Base-by-base conservation (phyloP, 2,797 vertebrate species). In the Parotocinclus haroldoi region DNA sequence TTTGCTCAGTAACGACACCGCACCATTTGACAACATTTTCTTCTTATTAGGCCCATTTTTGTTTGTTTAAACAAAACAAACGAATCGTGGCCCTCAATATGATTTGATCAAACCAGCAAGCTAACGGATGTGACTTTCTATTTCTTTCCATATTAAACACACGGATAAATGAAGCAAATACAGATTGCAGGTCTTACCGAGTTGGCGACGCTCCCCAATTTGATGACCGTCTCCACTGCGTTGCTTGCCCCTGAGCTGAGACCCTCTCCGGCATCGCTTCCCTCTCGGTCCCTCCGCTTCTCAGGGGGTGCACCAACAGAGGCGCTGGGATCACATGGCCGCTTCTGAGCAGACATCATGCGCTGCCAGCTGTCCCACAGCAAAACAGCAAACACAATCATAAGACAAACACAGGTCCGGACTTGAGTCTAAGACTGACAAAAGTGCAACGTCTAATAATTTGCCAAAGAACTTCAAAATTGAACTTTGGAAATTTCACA, bases 191-290 rank as follows among this genome's bases (percentile, higher is more conserved):
- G 9, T 5, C 86, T 90, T 64, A 98, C 96, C 42, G 89, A 92
- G 80, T 95, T 99, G 57, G 94, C 95, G 78, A 96, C 93, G 0
- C 95, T 92, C 56, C 96, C 96, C 8, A 99, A 89, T 76, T 99
- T 99, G 84, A 99, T 99, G 70, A 91, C 90, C 0, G 91, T 92
- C 80, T 90, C 90, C 76, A 91, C 89, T 4, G 90, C 89, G 1
- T 88, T 91, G 82, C 86, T 89, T 2, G 85, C 87, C 14, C 81
- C 81, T 0, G 86, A 70, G 68, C 87, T 84, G 68, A 89, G 79
- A 36, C 86, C 84, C 17, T 84, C 82, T 16, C 83, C 88, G 7
- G 89, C 89, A 49, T 91, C 89, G 59, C 80, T 78, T 18, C 68
- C 86, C 18, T 90, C 89, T 62, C 82, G 72, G 62, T 90, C 90